phyloP scores from a whole-genome alignment of 2,113 vertebrate species.

The Sorex araneus region DNA sequence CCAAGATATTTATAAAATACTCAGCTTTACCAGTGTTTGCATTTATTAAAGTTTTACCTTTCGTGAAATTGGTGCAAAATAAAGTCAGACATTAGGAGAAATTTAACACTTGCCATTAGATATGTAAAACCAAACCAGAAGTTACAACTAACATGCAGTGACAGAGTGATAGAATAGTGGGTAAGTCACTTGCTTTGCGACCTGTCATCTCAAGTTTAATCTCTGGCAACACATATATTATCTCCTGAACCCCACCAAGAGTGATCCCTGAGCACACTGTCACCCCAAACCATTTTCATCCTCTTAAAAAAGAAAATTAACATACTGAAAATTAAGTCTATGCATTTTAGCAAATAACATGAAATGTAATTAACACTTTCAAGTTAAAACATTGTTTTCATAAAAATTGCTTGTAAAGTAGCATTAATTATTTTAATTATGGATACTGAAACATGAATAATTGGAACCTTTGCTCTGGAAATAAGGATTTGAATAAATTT shows the following conservation, averaged over 20 bases:
- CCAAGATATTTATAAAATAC: conserved; percentile 5
- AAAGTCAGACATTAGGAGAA: neutral
- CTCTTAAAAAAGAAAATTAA: neutral
- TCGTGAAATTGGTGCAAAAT: conserved; percentile 22
- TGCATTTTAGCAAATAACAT: conserved; percentile 7
- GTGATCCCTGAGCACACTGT: no score
- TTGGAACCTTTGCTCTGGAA: neutral
- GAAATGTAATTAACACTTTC: conserved; percentile 53
- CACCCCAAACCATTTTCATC: no score
- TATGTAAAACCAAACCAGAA: neutral
- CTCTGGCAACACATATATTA: no score
- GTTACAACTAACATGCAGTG: conserved; percentile 34
- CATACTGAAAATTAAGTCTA: conserved; percentile 38
- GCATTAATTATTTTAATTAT: conserved; percentile 37
- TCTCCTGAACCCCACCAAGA: no score
- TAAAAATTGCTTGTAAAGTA: conserved; percentile 29
- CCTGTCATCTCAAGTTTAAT: no score
- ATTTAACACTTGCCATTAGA: conserved; percentile 42
- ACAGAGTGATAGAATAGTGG: no score
- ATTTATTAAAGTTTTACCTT: conserved; percentile 40
- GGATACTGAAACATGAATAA: conserved; percentile 25
- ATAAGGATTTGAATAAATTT: neutral
- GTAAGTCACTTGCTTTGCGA: no score
- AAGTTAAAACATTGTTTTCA: conserved; percentile 11
- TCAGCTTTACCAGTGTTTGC: conserved; percentile 33